Evolutionary conservation across 1,140 invertebrate species (phyloP), one percentile per base, ranked within the genome.

Genomic region (Acromyrmex heyeri): DNA sequence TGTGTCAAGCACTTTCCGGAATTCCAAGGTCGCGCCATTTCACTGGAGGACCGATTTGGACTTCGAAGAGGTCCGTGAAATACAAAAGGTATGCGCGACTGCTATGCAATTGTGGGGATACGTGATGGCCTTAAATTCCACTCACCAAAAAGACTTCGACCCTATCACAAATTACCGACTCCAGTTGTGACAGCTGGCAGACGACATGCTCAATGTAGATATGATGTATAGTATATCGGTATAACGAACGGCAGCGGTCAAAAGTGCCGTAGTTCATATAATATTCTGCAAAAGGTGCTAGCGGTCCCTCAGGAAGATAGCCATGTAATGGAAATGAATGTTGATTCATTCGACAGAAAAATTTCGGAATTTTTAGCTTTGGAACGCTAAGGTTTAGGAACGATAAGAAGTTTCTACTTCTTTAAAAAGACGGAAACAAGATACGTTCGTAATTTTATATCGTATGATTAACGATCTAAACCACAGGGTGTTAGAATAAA

Each of bases 21-120:
- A 98, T 93, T 98, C 98, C 7, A 97, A 97, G 92, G 96, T 96
- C 30, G 97, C 97, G 73, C 98, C 98, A 82, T 98, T 98, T 93
- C 97, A 97, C 92, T 98, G 98, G 98, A 97, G 97, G 87, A 96
- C 96, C 62, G 97, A 98, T 90, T 95, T 98, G 48, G 96, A 96
- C 82, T 97, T 96, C 73, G 96, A 96, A 12, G 97, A 97, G 93
- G 97, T 98, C 30, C 95, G 96, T n/a, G 95, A 96, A 86, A 97
- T 97, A 89, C 96, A 97, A 93, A 91, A 92, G 57, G 92, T 92
- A 0, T 98, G 98, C 92, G 95, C 95, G 70, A 95, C 97, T 86
- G 97, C 98, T 0, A 98, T 98, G 97, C 95, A 96, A 73, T 92
- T 97, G 55, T 98, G 98, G 97, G 98, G 98, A n/a, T 98, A 98